Evolutionary conservation across 2,797 vertebrate genomes (phyloP), one percentile per base, ranked within the genome.

Genomic region (Yasuhikotakia modesta): DNA sequence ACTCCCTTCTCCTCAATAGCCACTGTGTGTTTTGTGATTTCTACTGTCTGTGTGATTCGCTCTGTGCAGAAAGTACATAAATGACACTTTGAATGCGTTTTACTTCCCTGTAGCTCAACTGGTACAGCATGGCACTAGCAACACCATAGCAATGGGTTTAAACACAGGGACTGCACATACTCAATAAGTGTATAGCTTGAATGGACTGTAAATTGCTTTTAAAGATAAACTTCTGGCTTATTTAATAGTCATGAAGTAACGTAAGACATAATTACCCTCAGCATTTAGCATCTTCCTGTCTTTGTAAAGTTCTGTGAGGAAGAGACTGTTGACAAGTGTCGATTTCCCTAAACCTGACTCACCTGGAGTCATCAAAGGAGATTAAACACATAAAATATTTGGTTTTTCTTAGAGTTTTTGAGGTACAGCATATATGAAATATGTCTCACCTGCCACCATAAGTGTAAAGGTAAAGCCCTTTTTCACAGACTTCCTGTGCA

Each of bases 381-480:
- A 81, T 32, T 71, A 17, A 50, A 5, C 35, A 30, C 30, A 12
- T 22, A 70, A 53, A 27, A 19, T 3, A 35, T 57, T 22, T 63
- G 14, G 1, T 11, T 43, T 55, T 27, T 2, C 22, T 19, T 7
- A 14, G 13, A 48, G 46, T 48, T 64, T 65, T n/a, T 70, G 1
- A 70, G 14, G 58, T 43, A 13, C 45, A 39, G 5, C 24, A 27
- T 27, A n/a, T 72, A 35, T 17, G 10, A 22, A 22, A 48, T 5
- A 35, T 35, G 8, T 5, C 80, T 88, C 73, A 94, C 94, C 93
- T 80, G 93, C 94, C 52, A 96, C 95, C 92, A 96, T 94, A 14
- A 96, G 91, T 0, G 95, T 96, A 76, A 96, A 96, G 13, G 94
- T 92, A 78, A 96, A 96, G 5, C 94, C 95, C 84, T 94, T 96